Percentiles rank a stretch among this genome's conserved stretches.
These are phyloP conservation scores for Zaprionus lineosus DNA, from an alignment of 2,888 invertebrate genomes.

Conservation along the genomic window DNA sequence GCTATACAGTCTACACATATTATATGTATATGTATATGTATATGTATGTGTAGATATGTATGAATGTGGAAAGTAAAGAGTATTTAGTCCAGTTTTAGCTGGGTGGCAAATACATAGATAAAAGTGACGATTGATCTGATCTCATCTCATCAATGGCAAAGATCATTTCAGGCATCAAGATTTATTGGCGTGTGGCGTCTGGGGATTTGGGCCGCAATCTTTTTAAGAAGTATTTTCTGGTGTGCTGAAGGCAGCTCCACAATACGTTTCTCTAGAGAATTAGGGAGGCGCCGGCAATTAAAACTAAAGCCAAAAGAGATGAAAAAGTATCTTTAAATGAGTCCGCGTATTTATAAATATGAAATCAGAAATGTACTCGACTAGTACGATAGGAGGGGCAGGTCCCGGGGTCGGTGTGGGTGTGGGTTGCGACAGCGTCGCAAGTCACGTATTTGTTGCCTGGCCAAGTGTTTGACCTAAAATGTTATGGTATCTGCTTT, in stretches of 20 bases:
- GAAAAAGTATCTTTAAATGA: constrained; percentile 52
- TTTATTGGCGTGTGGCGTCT: constrained; percentile 30
- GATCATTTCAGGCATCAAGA: constrained; percentile 50
- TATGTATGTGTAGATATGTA: too few species aligned
- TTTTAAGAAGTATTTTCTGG: constrained; percentile 8
- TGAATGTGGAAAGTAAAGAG: too few species aligned
- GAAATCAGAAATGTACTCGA: constrained; percentile 51
- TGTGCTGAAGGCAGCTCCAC: neutral
- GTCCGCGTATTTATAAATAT: constrained; percentile 63
- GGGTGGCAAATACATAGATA: constrained; percentile 22
- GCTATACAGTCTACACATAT: too few species aligned
- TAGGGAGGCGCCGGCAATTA: constrained; percentile 69
- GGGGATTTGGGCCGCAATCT: constrained; percentile 28
- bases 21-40: too few species aligned
- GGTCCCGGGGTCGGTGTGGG: neutral
- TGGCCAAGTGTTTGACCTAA: constrained; percentile 57
- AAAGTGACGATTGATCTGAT: constrained; percentile 71
- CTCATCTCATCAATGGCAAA: constrained; percentile 73
- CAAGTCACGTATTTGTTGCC: constrained; percentile 57
- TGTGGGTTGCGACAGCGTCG: neutral
- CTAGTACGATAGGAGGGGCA: constrained; percentile 23
- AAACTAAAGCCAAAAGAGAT: constrained; percentile 48
- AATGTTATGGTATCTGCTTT: constrained; percentile 29
- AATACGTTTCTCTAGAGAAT: constrained; percentile 33
- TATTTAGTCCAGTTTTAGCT: too few species aligned